phyloP scores from a whole-genome alignment of 1,140 invertebrate species.

The Drosophila nigrodunni region DNA sequence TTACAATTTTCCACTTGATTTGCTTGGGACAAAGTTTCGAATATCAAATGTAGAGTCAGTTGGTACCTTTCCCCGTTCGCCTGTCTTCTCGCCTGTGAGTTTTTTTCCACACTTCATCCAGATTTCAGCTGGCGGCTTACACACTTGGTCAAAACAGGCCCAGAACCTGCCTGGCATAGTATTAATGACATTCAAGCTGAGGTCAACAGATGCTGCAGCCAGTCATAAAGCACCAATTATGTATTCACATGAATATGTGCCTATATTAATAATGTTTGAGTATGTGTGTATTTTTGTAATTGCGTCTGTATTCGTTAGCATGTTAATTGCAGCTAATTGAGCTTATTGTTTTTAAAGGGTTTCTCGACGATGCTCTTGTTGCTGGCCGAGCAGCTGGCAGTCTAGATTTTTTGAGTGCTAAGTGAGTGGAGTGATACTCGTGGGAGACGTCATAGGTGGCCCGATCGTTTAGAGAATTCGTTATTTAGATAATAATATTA shows the following conservation, averaged over 20 bases:
- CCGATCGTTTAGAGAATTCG: no score
- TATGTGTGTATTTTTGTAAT: conserved; percentile 1
- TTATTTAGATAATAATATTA: no score
- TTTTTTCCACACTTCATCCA: conserved; percentile 66
- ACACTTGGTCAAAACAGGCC: conserved; percentile 52
- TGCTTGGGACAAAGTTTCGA: conserved; percentile 62
- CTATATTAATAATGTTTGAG: conserved; percentile 8
- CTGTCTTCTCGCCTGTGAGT: background rate
- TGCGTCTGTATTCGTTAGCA: conserved; percentile 11
- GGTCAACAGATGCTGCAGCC: conserved; percentile 53
- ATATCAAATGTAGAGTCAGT: conserved; percentile 54
- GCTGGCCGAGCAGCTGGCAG: conserved; percentile 50
- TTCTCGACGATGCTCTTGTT: conserved; percentile 25
- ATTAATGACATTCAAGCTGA: conserved; percentile 71
- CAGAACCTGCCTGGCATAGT: conserved; percentile 1
- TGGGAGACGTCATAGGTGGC: conserved; percentile 23
- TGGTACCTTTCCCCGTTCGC: conserved; percentile 2
- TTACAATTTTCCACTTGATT: conserved; percentile 81
- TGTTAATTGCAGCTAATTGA: conserved; percentile 74
- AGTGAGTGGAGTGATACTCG: conserved; percentile 28
- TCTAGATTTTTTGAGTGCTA: conserved; percentile 10
- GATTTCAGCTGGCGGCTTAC: conserved; percentile 44
- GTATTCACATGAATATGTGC: conserved; percentile 25
- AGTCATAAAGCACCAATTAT: conserved; percentile 75
- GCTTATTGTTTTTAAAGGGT: conserved; percentile 74